Evolutionary conservation across 1,140 invertebrate species (phyloP).

Genomic region (Glomeris maerens): DNA sequence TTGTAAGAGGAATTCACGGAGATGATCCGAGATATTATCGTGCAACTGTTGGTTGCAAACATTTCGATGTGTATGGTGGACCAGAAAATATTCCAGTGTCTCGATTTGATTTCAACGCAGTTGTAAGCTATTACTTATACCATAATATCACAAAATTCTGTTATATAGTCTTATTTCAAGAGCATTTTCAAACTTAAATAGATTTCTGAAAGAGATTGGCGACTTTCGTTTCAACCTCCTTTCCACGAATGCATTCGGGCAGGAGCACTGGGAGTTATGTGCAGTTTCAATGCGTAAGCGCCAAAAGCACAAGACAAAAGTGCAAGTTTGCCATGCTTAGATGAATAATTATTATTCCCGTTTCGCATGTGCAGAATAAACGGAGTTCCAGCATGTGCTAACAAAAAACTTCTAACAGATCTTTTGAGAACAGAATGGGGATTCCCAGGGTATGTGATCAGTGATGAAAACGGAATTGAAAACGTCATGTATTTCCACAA

Average conservation of each 20-base stretch:
- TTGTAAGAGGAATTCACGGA: conserved; percentile 13
- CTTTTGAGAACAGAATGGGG: conserved; percentile 14
- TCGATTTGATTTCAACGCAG: conserved; percentile 14
- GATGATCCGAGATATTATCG: conserved; percentile 11
- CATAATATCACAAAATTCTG: background rate
- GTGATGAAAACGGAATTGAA: conserved; percentile 11
- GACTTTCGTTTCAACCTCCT: conserved; percentile 28
- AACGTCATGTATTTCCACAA: background rate
- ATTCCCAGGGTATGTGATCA: conserved; percentile 15
- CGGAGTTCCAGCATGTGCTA: conserved; percentile 14
- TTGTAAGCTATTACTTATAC: background rate
- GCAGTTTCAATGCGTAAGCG: conserved; percentile 27
- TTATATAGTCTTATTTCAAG: background rate
- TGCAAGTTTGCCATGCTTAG: no score
- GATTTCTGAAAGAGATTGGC: conserved; percentile 24
- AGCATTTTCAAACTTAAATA: conserved; percentile 1
- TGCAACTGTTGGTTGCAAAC: conserved; percentile 16
- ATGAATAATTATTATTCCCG: no score
- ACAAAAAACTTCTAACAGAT: conserved; percentile 14
- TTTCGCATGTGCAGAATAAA: conserved; percentile 13
- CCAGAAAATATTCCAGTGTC: conserved; percentile 17
- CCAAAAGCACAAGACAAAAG: no score
- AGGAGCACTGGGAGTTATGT: conserved; percentile 27
- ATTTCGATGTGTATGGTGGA: conserved; percentile 8
- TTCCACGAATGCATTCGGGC: conserved; percentile 28